phyloP scores from a whole-genome alignment of 2,113 vertebrate species.

The Dasyurus viverrinus region DNA sequence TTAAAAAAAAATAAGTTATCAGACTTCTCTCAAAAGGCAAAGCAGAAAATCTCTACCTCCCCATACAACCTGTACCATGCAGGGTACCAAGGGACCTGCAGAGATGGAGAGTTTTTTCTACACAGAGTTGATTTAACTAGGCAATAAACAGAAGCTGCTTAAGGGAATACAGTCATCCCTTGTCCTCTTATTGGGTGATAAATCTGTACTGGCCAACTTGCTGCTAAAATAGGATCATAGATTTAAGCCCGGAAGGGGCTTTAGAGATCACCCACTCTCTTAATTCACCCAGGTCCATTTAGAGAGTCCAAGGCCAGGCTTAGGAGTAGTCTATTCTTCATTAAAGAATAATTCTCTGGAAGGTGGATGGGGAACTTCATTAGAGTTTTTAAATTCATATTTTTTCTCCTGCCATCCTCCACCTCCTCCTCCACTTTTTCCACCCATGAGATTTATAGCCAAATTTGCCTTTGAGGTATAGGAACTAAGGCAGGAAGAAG shows the following conservation, averaged over 20 bases:
- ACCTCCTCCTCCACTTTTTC: neutral
- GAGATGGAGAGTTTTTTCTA: neutral
- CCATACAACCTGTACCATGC: fast-evolving
- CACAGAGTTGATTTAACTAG: neutral
- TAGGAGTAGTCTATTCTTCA: neutral
- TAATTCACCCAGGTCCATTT: neutral
- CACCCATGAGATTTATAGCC: neutral
- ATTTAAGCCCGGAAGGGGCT: neutral
- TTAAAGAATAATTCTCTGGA: slow-evolving; percentile 41
- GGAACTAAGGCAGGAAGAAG: neutral
- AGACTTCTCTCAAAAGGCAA: fast-evolving
- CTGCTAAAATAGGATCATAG: slow-evolving; percentile 16
- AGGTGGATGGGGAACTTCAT: slow-evolving; percentile 30
- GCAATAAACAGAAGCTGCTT: slow-evolving; percentile 24
- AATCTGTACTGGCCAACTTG: slow-evolving; percentile 40
- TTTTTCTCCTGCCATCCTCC: neutral
- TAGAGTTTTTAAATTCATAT: neutral
- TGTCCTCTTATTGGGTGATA: neutral
- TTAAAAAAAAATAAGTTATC: neutral
- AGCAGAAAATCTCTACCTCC: neutral
- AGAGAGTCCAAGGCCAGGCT: neutral
- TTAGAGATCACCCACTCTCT: neutral
- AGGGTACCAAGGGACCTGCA: fast-evolving
- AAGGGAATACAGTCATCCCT: neutral
- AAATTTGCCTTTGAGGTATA: neutral